Base-by-base conservation (phyloP, 2,888 invertebrate genomes). In the Perizoma affinitatum region DNA sequence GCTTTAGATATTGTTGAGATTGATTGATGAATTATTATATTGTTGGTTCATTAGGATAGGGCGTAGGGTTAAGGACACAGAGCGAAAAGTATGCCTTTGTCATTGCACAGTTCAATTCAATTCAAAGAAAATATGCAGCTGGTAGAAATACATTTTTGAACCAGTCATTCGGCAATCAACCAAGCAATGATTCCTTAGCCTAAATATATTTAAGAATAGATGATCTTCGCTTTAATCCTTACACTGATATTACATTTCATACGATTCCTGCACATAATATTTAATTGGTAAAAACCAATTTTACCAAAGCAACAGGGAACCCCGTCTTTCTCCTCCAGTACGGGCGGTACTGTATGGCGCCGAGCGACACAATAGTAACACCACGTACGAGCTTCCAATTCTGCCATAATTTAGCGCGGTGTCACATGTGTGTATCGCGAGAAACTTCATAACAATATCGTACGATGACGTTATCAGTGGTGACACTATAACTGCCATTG, bases 1-100 rank as follows among this genome's bases (percentile, higher is more conserved):
- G 77, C 73, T 76, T 77, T 79, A 77, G 76, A 77, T 76, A 78
- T 77, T 79, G 75, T 76, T 78, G 69, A 78, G 73, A 74, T 68
- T 75, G 68, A 71, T 70, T 70, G 58, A 66, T 70, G 60, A 63
- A 72, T 74, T 76, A 72, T 74, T 76, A 72, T 78, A 76, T 81
- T 78, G 78, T 81, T 82, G 78, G 72, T 77, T 71, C 77, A 71
- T 77, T 79, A 80, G 76, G 67, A 63, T 79, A 79, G 75, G 76
- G 67, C 67, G 70, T 74, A 78, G 72, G 73, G 78, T 63, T 76
- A 72, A 75, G 74, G 75, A 75, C 65, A 74, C 69, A 67, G 65
- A 65, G 65, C 43, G 50, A 58, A 45, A 60, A 54, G 46, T 58
- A 59, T 63, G 46, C 60, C 59, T 67, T 65, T 52, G 52, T 52